Conservation (phyloP, 2,113 vertebrate genomes). For the Cochlearius cochlearius region DNA sequence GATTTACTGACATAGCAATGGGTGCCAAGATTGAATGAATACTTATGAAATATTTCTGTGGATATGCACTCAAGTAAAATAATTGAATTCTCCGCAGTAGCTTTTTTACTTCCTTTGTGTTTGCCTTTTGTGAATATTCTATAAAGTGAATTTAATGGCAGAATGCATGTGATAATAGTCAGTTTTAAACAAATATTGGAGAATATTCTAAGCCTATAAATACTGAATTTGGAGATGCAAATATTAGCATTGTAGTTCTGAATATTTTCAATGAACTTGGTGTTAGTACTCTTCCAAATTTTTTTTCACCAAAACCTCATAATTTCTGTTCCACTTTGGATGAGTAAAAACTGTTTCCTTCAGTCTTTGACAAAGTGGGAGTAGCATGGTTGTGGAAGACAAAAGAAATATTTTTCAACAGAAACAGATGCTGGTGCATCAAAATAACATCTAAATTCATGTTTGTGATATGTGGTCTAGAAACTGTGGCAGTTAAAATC, state of each 20-base stretch:
- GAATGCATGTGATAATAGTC: neutral
- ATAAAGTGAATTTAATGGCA: slow-evolving; percentile 38
- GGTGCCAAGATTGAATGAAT: neutral
- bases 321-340: neutral
- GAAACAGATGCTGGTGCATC: neutral
- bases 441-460: neutral
- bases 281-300: neutral
- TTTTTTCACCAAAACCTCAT: neutral
- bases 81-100: neutral
- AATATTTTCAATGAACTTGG: slow-evolving; percentile 15
- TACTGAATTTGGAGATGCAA: slow-evolving; percentile 4
- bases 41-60: neutral
- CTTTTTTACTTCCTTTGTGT: slow-evolving; percentile 9
- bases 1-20: neutral
- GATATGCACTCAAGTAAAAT: neutral
- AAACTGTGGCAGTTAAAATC: neutral
- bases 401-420: neutral
- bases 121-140: slow-evolving; percentile 42
- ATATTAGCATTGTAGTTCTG: slow-evolving; percentile 1
- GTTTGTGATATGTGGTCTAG: fast-evolving
- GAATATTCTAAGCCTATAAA: slow-evolving; percentile 13
- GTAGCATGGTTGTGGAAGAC: neutral
- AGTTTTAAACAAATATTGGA: slow-evolving; percentile 38
- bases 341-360: neutral
- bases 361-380: neutral